A percentile compares a stretch with the other conserved stretches of the same genome.
Conservation (phyloP, 2,888 invertebrate genomes). For the Deilephila elpenor region DNA sequence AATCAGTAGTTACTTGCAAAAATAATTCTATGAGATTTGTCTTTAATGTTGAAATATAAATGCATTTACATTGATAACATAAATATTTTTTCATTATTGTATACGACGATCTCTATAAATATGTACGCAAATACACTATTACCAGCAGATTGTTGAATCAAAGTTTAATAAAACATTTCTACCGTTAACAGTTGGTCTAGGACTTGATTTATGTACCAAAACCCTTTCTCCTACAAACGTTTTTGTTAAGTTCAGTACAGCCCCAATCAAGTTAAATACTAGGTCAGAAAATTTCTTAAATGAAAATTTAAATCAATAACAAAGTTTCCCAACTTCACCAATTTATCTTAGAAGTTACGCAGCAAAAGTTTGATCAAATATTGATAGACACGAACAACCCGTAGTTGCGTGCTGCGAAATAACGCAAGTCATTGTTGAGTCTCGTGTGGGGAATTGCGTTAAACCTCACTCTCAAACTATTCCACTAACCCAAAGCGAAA, state of each 20-base stretch:
- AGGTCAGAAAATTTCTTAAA: constrained; percentile 8
- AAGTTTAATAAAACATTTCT: too few relatives aligned
- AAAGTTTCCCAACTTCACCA: background rate
- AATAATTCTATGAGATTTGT: too few relatives aligned
- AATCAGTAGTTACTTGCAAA: too few relatives aligned
- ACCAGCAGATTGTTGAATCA: too few relatives aligned
- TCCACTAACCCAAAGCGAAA: constrained; percentile 44
- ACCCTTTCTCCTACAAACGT: too few relatives aligned
- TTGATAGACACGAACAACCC: constrained; percentile 34
- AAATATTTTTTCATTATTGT: too few relatives aligned
- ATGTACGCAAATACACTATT: too few relatives aligned
- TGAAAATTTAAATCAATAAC: constrained; percentile 25
- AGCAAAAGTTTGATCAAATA: constrained; percentile 32
- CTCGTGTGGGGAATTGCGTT: constrained; percentile 30
- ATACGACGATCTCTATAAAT: too few relatives aligned
- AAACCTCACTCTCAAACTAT: constrained; percentile 24
- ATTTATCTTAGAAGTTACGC: constrained; percentile 26
- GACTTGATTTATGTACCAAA: too few relatives aligned
- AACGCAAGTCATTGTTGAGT: constrained; percentile 35
- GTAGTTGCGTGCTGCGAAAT: constrained; percentile 16
- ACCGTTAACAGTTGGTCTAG: too few relatives aligned
- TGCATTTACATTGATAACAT: too few relatives aligned
- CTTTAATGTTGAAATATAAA: too few relatives aligned
- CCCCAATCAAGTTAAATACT: background rate
- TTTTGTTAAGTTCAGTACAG: background rate